Evolutionary conservation across 1,140 invertebrate species (phyloP).

Genomic region (Rhynchophorus ferrugineus): DNA sequence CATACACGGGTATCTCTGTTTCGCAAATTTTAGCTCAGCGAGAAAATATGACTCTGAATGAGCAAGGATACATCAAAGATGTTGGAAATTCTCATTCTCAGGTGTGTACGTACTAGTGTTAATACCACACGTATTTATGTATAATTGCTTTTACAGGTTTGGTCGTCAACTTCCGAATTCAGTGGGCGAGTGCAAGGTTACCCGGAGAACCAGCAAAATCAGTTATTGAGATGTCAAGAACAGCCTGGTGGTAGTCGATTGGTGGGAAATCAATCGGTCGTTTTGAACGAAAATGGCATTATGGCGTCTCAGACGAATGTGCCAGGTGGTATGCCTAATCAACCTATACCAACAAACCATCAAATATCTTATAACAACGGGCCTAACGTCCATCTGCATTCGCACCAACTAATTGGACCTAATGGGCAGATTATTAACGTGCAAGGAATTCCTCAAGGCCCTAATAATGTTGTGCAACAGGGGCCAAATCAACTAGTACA

Average conservation of each 20-base stretch:
- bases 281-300: conserved; percentile 35
- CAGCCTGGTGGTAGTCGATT: conserved; percentile 24
- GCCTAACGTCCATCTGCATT: conserved; percentile 29
- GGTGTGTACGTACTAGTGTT: too few relatives aligned
- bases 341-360: conserved; percentile 21
- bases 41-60: conserved; percentile 44
- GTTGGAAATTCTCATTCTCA: conserved; percentile 1
- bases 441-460: conserved; percentile 35
- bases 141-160: conserved; percentile 23
- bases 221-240: conserved; percentile 36
- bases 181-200: conserved; percentile 27
- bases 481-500: conserved; percentile 23
- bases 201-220: conserved; percentile 24
- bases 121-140: too few relatives aligned
- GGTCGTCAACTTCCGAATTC: conserved; percentile 24
- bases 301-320: conserved; percentile 28
- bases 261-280: conserved; percentile 31
- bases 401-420: conserved; percentile 45
- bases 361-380: conserved; percentile 25
- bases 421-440: conserved; percentile 52
- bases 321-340: conserved; percentile 27
- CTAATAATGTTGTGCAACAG: conserved; percentile 22
- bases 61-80: conserved; percentile 40
- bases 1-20: conserved; percentile 52
- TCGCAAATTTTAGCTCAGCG: conserved; percentile 59